Evolutionary conservation across 2,797 vertebrate genomes (phyloP).

Genomic region (Carduelis carduelis): DNA sequence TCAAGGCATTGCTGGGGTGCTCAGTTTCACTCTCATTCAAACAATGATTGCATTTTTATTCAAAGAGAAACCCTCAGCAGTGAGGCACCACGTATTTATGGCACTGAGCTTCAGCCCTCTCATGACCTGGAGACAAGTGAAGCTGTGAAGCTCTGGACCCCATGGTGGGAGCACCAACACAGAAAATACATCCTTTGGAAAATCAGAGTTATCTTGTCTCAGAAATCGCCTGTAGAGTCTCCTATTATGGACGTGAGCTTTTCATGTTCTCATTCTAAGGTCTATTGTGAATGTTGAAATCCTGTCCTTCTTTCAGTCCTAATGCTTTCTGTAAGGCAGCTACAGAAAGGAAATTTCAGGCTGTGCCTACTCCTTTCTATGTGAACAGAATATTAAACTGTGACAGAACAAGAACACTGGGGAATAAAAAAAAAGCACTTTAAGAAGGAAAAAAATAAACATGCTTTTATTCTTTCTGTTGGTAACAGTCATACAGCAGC

Average conservation of each 20-base stretch:
- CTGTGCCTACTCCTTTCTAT: not conserved
- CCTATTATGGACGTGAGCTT: not conserved
- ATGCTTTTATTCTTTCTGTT: not conserved
- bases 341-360: not conserved
- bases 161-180: not conserved
- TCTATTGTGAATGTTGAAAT: not conserved
- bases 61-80: not conserved
- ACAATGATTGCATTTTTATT: not conserved
- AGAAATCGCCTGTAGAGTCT: not conserved
- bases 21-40: not conserved
- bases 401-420: not conserved
- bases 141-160: not conserved
- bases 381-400: conserved; percentile 12
- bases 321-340: not conserved
- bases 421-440: not conserved
- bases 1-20: not conserved
- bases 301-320: not conserved
- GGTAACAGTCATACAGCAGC: not conserved
- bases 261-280: not conserved
- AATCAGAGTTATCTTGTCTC: not conserved
- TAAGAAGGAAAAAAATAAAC: not conserved
- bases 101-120: not conserved
- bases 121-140: not conserved
- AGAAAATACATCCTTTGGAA: not conserved
- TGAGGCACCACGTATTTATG: not conserved